Evolutionary conservation across 2,797 vertebrate species (phyloP), one percentile per base, ranked within the genome.

Genomic region (Borostomias antarcticus): DNA sequence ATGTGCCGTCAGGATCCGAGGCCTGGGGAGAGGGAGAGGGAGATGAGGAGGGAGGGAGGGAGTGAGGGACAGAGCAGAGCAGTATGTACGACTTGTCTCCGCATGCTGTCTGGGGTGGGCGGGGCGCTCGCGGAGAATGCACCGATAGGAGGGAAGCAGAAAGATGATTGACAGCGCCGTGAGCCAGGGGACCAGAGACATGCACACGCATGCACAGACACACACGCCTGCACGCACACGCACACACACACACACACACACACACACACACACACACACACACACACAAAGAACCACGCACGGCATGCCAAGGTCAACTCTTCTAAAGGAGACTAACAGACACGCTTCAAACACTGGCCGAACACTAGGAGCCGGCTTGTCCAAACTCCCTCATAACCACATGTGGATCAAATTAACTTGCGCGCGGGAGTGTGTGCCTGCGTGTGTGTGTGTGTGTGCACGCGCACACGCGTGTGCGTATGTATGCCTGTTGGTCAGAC

Each of bases 391-490:
- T 70, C 73, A 74, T 21, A 75, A 66, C 62, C 79, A 78, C 82
- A 88, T 86, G 81, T 89, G 83, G 86, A 86, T 84, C 51, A 71
- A 60, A 81, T 85, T 80, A 81, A 51, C 37, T 7, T 56, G 52
- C n/a, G n/a, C 69, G 65, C 69, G 57, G 2, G n/a, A 40, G 8
- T 48, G 5, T 8, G 11, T 64, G 25, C 60, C 37, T 53, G 40
- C 7, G 23, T 45, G 37, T 60, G 37, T 30, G 25, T 29, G 37
- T 47, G 40, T 26, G 32, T 23, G 30, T 58, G 17, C 23, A 62
- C 62, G 53, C 64, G 74, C 30, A 35, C 32, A 47, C 58, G 48
- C 5, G 32, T 19, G 26, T 48, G 66, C 57, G 51, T 58, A 67
- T 51, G 53, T 48, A 60, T 26, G 29, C 53, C 56, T 58, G 64